Evolutionary conservation across 2,797 vertebrate species (phyloP).

Genomic region (Macropodus opercularis): DNA sequence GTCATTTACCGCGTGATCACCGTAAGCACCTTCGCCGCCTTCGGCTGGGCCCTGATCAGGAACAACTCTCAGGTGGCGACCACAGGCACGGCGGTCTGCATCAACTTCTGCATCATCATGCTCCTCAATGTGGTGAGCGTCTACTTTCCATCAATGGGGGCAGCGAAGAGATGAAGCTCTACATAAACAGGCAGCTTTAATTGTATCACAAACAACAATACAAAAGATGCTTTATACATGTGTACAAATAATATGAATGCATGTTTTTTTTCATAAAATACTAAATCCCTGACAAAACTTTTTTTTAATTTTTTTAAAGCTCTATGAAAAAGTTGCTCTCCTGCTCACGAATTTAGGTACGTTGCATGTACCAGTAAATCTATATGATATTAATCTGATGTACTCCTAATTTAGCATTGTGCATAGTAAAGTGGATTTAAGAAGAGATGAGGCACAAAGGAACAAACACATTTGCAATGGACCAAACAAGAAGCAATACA

Average conservation of each 20-base stretch:
- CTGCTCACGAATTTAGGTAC: conserved; percentile 95
- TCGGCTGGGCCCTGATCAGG: conserved; percentile 94
- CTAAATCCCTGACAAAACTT: background rate
- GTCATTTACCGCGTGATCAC: conserved; percentile 96
- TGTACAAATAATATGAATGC: no score
- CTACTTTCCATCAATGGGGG: accelerated
- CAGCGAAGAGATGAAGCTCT: no score
- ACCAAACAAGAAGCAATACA: no score
- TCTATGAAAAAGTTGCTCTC: conserved; percentile 95
- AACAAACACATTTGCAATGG: no score
- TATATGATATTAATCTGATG: no score
- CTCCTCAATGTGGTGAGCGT: conserved; percentile 91
- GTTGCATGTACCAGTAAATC: conserved; percentile 45
- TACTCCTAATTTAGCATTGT: no score
- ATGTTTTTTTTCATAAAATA: background rate
- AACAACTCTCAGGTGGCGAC: conserved; percentile 96
- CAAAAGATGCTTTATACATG: background rate
- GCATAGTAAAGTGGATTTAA: no score
- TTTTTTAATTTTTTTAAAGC: conserved; percentile 83
- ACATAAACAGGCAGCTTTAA: background rate
- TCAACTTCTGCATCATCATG: conserved; percentile 97
- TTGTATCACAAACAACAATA: background rate
- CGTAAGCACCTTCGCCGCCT: conserved; percentile 94
- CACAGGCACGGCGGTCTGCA: conserved; percentile 93
- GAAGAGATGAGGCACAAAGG: no score